Conservation (phyloP, 2,113 vertebrate genomes). For the Gymnobelideus leadbeateri region DNA sequence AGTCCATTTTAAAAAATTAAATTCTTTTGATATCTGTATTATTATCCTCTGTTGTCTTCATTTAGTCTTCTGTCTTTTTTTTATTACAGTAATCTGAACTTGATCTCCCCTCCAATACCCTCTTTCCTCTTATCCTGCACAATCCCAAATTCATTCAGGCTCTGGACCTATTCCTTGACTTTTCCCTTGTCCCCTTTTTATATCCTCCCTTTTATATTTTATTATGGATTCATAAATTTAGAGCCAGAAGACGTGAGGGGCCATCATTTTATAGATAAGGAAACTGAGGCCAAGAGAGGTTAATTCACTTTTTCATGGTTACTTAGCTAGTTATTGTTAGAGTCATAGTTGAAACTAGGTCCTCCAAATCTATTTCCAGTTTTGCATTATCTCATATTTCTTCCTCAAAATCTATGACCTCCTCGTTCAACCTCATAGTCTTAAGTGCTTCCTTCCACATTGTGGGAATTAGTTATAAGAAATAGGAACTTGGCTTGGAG, state of each 20-base stretch:
- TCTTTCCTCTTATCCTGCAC: not conserved
- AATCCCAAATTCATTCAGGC: not conserved
- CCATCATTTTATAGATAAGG: not conserved
- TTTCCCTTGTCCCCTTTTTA: not conserved
- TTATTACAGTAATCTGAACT: not conserved
- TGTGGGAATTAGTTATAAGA: not conserved
- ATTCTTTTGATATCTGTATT: not conserved
- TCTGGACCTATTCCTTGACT: not conserved
- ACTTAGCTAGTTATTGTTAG: not conserved
- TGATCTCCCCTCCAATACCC: not conserved
- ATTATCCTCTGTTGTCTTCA: not conserved
- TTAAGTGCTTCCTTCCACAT: not conserved
- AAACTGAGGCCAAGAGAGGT: not conserved
- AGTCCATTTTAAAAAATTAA: not conserved
- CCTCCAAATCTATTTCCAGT: not conserved
- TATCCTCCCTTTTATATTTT: not conserved
- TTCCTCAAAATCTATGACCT: not conserved
- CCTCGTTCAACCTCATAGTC: not conserved
- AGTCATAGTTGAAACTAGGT: not conserved
- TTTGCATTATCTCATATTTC: not conserved
- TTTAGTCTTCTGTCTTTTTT: not conserved
- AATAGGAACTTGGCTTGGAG: not conserved
- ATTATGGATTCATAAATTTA: not conserved
- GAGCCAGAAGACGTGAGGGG: not conserved
- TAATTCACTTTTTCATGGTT: not conserved